Evolutionary conservation across 2,888 invertebrate genomes (phyloP).

Genomic region (Geotrupes spiniger): DNA sequence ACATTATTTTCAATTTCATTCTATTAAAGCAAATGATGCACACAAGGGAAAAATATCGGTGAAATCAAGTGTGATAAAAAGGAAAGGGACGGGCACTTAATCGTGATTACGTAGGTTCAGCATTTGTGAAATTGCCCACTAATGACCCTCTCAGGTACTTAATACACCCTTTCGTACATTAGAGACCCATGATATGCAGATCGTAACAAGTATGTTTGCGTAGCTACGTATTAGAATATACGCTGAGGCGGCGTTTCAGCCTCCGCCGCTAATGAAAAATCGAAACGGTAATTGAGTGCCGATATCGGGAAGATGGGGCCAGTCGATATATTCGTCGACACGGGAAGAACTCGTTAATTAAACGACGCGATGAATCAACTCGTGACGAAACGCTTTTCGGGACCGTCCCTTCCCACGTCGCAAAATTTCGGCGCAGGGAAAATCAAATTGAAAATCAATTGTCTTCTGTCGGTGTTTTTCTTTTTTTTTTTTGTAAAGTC

Average conservation of each 20-base stretch:
- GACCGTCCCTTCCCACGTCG: conserved; percentile 1
- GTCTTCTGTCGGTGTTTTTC: background rate
- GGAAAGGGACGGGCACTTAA: background rate
- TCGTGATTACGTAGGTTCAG: conserved; percentile 16
- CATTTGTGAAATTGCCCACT: conserved; percentile 17
- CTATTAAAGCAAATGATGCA: too few species aligned
- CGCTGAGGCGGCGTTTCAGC: conserved; percentile 25
- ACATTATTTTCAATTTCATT: too few species aligned
- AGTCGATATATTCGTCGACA: conserved; percentile 27
- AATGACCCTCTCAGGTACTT: conserved; percentile 15
- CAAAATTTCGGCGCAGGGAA: conserved; percentile 2
- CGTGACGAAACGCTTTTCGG: conserved; percentile 20
- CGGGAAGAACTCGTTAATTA: conserved; percentile 33
- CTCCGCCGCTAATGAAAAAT: conserved; percentile 33
- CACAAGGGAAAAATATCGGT: too few species aligned
- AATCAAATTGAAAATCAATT: conserved; percentile 6
- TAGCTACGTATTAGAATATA: conserved; percentile 25
- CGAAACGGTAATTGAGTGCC: conserved; percentile 31
- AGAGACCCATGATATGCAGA: conserved; percentile 28
- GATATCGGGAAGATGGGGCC: conserved; percentile 18
- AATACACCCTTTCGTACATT: conserved; percentile 15
- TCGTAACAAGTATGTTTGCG: conserved; percentile 24
- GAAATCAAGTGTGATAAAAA: conserved; percentile 4
- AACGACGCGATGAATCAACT: conserved; percentile 31
- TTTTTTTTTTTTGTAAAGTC: background rate